These are phyloP conservation scores for Saguinus midas DNA, from an alignment of 2,113 vertebrate genomes.

Conservation along the genomic window DNA sequence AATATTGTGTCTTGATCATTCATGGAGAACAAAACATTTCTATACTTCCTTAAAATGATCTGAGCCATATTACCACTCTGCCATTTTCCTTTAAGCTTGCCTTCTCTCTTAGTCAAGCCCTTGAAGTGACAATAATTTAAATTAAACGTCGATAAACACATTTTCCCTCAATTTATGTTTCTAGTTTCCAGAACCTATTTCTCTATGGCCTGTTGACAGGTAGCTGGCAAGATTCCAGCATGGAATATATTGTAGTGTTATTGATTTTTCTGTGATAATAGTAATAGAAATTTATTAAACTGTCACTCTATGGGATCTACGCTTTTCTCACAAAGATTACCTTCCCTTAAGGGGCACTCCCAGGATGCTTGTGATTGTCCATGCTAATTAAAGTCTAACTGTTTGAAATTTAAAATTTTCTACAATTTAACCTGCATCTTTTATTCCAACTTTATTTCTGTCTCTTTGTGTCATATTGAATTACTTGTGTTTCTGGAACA, in stretches of 20 bases:
- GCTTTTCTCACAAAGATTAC: conserved; percentile 40
- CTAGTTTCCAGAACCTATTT: conserved; percentile 64
- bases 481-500: conserved; percentile 1
- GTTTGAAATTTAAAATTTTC: conserved; percentile 19
- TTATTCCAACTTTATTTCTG: background rate
- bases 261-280: conserved; percentile 74
- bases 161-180: conserved; percentile 63
- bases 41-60: conserved; percentile 46
- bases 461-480: background rate
- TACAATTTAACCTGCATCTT: background rate
- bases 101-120: conserved; percentile 42
- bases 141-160: conserved; percentile 71
- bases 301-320: background rate
- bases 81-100: conserved; percentile 25
- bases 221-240: conserved; percentile 61
- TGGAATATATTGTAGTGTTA: conserved; percentile 43
- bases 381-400: conserved; percentile 51
- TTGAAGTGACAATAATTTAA: conserved; percentile 70
- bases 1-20: conserved; percentile 37
- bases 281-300: conserved; percentile 70
- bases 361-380: conserved; percentile 33
- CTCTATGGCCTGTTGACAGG: conserved; percentile 59
- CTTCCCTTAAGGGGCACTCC: conserved; percentile 19
- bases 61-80: conserved; percentile 36
- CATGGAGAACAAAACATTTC: conserved; percentile 36